These are phyloP conservation scores for Enteromius treurensis DNA, from an alignment of 2,797 vertebrate species.

Conservation along the genomic window DNA sequence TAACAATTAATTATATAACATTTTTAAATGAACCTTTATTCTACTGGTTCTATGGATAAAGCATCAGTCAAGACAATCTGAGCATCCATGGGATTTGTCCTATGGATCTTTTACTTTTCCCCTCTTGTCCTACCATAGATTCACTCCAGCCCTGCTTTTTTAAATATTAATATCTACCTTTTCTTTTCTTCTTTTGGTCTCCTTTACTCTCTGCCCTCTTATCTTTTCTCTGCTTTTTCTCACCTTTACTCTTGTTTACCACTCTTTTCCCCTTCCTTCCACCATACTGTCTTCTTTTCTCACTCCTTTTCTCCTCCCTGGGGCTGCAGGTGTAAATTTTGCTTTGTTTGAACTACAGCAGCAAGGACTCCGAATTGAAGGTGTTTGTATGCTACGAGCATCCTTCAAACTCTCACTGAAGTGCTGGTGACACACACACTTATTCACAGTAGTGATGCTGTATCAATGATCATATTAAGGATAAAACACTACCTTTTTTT, in stretches of 20 bases:
- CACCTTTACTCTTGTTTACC: constrained; percentile 35
- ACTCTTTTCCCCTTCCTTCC: not conserved
- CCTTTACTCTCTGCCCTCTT: constrained; percentile 9
- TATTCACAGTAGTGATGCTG: not conserved
- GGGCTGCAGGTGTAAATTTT: constrained; percentile 50
- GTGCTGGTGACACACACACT: constrained; percentile 8
- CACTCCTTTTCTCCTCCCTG: constrained; percentile 20
- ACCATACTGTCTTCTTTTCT: not conserved
- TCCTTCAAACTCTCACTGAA: constrained; percentile 40
- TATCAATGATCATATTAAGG: not conserved
- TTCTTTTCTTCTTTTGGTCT: constrained; percentile 11
- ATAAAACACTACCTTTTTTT: not conserved
- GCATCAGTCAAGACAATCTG: not conserved
- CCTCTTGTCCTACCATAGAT: not conserved
- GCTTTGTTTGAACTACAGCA: constrained; percentile 51
- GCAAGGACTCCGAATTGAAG: constrained; percentile 36
- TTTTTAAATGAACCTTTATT: not conserved
- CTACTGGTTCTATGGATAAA: constrained; percentile 3
- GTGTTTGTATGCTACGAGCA: constrained; percentile 44
- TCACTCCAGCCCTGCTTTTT: constrained; percentile 4
- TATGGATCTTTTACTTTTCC: constrained; percentile 6
- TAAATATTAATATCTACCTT: constrained; percentile 13
- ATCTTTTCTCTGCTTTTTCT: constrained; percentile 2
- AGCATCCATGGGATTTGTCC: not conserved
- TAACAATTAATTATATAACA: constrained; percentile 3